Evolutionary conservation across 2,888 invertebrate species (phyloP).

Genomic region (Tubulanus polymorphus): DNA sequence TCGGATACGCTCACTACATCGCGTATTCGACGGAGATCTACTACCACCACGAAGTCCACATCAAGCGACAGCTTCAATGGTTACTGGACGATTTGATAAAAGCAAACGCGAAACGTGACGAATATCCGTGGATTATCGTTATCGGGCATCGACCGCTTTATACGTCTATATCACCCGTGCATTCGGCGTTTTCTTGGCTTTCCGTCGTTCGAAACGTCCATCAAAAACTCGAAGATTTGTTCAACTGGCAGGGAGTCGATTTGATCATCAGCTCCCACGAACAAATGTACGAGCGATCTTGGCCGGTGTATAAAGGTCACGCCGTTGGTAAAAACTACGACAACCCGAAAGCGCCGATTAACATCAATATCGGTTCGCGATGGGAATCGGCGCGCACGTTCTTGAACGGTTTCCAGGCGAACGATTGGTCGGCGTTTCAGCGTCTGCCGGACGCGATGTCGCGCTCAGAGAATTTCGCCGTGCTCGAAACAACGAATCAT

Average conservation of each 20-base stretch:
- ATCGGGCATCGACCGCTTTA: conserved; percentile 23
- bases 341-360: conserved; percentile 19
- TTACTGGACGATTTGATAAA: conserved; percentile 17
- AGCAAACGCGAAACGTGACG: conserved; percentile 19
- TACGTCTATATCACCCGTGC: conserved; percentile 17
- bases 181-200: conserved; percentile 10
- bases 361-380: conserved; percentile 22
- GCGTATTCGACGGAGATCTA: conserved; percentile 22
- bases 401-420: no score
- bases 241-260: conserved; percentile 20
- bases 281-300: conserved; percentile 23
- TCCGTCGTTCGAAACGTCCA: conserved; percentile 13
- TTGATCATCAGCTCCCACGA: conserved; percentile 20
- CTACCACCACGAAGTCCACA: not conserved
- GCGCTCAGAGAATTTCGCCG: no score
- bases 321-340: conserved; percentile 14
- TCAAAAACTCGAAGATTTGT: conserved; percentile 17
- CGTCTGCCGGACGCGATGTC: no score
- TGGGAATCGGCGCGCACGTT: no score
- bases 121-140: conserved; percentile 22
- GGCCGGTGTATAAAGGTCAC: conserved; percentile 15
- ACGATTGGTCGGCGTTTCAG: no score
- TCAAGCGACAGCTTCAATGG: conserved; percentile 17
- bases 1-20: conserved; percentile 21
- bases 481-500: no score